Evolutionary conservation across 2,888 invertebrate genomes (phyloP).

Genomic region (Amblyteles armatorius): DNA sequence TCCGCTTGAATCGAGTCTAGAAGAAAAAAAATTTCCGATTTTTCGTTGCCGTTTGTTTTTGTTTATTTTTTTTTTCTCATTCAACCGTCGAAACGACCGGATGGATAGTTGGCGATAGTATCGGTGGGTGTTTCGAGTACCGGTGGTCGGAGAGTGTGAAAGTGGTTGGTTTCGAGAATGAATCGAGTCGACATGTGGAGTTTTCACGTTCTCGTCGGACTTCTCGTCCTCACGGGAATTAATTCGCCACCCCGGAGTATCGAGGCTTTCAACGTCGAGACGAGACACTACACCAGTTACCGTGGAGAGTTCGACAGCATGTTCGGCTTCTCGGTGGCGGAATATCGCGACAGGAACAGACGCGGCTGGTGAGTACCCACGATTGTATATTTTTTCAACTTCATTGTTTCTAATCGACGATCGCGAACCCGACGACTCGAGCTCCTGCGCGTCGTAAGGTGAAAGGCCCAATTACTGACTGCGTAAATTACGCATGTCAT

Average conservation of each 20-base stretch:
- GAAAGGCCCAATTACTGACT: too few relatives aligned
- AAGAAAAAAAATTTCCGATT: constrained; percentile 46
- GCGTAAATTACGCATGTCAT: too few relatives aligned
- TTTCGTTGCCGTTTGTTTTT: not conserved
- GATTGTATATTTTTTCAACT: constrained; percentile 21
- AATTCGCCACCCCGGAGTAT: constrained; percentile 67
- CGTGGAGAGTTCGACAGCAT: constrained; percentile 76
- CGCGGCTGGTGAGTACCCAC: constrained; percentile 78
- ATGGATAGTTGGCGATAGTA: constrained; percentile 51
- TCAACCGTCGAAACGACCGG: constrained; percentile 8
- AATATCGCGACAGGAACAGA: constrained; percentile 77
- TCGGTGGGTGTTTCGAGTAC: constrained; percentile 45
- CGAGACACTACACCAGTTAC: constrained; percentile 80
- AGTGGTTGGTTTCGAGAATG: constrained; percentile 44
- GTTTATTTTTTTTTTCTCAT: not conserved
- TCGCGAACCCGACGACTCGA: not conserved
- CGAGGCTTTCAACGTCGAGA: constrained; percentile 81
- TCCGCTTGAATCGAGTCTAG: not conserved
- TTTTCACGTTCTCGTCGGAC: constrained; percentile 67
- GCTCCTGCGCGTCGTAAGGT: not conserved
- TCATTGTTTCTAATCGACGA: not conserved
- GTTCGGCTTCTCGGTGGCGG: constrained; percentile 83
- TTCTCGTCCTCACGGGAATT: constrained; percentile 68
- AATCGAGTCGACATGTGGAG: constrained; percentile 70
- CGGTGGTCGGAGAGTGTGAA: constrained; percentile 52